Base-by-base conservation (phyloP, 2,113 vertebrate genomes). In the Lophius piscatorius region DNA sequence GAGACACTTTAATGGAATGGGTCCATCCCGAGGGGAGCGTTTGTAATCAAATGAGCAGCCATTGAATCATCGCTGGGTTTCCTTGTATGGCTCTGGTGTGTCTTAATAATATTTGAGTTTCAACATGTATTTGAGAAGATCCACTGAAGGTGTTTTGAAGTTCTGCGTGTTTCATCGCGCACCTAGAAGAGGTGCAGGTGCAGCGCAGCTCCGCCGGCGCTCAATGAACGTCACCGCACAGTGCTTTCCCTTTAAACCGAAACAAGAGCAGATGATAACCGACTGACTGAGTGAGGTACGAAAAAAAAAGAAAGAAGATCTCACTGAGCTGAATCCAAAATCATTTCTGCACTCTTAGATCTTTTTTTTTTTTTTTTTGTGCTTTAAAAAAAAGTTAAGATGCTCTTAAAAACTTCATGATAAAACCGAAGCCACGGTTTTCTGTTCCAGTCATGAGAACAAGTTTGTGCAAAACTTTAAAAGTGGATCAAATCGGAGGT, bases 211-310 rank as follows among this genome's bases (percentile, higher is more conserved):
- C 69, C 56, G 26, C 42, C 24, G 36, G 39, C 31, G 51, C 63
- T 63, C 47, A 65, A 78, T 78, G 61, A 77, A 58, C 58, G 67
- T n/a, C 6, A 16, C 9, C 16, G 6, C 16, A 3, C 6, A 7
- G 59, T 72, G 78, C 74, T 76, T 81, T 85, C 79, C 68, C 35
- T 61, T 75, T 64, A 60, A 84, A 84, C 10, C 74, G 75, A 85
- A 83, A 83, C 69, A 39, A 56, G 16, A 14, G 44, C 45, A 33
- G 40, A 50, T 65, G 48, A 38, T 10, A 59, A 31, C 9, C 8
- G 9, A 6, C 3, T 10, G 6, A 2, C 12, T 6, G 41, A 61
- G 57, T 14, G 42, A 16, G 29, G 35, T 34, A 66, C 40, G 28
- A 29, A 73, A 34, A 39, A 63, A 70, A 34, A 66, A 45, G 28